phyloP scores from a whole-genome alignment of 2,888 invertebrate species.

The Plebejus argus region DNA sequence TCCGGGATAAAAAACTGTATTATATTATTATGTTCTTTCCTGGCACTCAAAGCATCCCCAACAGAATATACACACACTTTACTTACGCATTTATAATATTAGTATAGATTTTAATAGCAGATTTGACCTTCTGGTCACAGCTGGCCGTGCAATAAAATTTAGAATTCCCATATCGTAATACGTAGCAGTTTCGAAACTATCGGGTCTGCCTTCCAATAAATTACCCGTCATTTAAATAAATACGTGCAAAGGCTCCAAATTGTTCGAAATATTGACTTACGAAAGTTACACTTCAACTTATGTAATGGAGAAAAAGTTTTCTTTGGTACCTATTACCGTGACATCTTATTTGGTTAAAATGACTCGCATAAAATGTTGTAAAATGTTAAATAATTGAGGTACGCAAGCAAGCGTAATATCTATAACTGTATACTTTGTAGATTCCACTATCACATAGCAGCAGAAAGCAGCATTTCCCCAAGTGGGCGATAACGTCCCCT shows the following conservation, averaged over 20 bases:
- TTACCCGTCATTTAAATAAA: slow-evolving; percentile 54
- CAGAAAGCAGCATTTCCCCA: too few relatives aligned
- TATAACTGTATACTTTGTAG: too few relatives aligned
- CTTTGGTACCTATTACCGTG: slow-evolving; percentile 16
- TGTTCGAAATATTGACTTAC: slow-evolving; percentile 13
- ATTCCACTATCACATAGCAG: too few relatives aligned
- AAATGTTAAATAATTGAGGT: slow-evolving; percentile 20
- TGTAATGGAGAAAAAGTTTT: slow-evolving; percentile 28
- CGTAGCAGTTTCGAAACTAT: slow-evolving; percentile 51
- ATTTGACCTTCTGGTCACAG: not conserved
- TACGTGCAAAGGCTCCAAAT: slow-evolving; percentile 49
- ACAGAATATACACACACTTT: too few relatives aligned
- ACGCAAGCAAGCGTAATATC: not conserved
- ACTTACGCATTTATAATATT: too few relatives aligned
- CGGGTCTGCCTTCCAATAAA: slow-evolving; percentile 4
- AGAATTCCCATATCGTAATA: slow-evolving; percentile 26
- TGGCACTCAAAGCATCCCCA: too few relatives aligned
- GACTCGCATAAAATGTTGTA: slow-evolving; percentile 19
- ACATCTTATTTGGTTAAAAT: slow-evolving; percentile 28
- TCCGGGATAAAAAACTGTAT: too few relatives aligned
- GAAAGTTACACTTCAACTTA: slow-evolving; percentile 24
- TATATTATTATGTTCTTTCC: too few relatives aligned
- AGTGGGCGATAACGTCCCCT: too few relatives aligned
- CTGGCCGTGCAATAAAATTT: not conserved
- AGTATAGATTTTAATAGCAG: too few relatives aligned